Base-by-base conservation (phyloP, 2,113 vertebrate species). In the Aspiorhynchus laticeps region DNA sequence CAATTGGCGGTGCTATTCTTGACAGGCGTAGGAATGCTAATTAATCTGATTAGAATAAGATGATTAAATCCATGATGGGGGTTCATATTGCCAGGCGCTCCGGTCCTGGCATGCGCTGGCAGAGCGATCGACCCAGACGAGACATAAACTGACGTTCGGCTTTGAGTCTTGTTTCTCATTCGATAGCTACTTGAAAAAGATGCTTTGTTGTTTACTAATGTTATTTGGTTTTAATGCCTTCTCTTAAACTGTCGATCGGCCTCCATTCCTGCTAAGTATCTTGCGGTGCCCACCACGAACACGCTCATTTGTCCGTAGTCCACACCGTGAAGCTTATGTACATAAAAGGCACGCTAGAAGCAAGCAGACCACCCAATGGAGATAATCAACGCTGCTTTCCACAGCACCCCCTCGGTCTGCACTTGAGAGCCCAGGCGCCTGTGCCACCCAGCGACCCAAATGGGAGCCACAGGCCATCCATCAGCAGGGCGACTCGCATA, bases 11-110 rank as follows among this genome's bases (percentile, higher is more conserved):
- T 48, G 71, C 51, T 51, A 46, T 79, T 88, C 87, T 79, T 90
- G 91, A 93, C 91, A 85, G 92, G 87, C 89, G 87, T 89, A 91
- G 65, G 53, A 89, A 90, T 88, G 89, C 90, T 92, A 93, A 95
- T 94, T 95, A 92, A 94, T 93, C 89, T 91, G 91, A 93, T 94
- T 93, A 93, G 86, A 90, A 92, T 33, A 88, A 93, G 85, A 92
- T 85, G 92, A 94, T 93, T 92, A 93, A 92, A 92, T 89, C 69
- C 83, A 91, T 61, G 43, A 89, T 91, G 78, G 90, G 90, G 90
- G 90, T 92, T 92, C 88, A 90, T 89, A 87, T 91, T 79, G 80
- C 76, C 61, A 41, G 56, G 31, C 56, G 53, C 41, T 77, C 59
- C 76, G 51, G 71, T 11, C 5, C 26, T 75, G 85, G 41, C 9